Base-by-base conservation (phyloP, 1,140 invertebrate genomes). In the Brachionus koreanus region DNA sequence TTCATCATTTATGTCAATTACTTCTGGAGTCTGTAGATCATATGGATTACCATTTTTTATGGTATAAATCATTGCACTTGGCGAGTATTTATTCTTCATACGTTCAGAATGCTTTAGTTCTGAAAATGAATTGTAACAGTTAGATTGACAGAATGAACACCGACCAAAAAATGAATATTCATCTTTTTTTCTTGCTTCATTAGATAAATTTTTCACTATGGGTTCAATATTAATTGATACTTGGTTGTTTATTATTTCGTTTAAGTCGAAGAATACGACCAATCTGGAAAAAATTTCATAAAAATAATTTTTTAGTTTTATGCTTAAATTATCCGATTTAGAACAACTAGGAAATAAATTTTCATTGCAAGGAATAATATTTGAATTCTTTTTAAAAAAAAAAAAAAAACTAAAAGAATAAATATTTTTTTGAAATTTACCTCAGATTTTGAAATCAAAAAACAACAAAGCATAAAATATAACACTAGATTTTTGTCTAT, bases 331-430 rank as follows among this genome's bases (percentile, higher is more conserved):
- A 13, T 1, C 10, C 6, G 39, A 25, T 74, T 74, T 74, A 10
- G 6, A 46, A 46, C 10, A 46, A 46, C 10, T 74, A 10, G 69
- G 69, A 46, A 74, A 74, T 74, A 74, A 35, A 35, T 46, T 23
- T 46, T 74, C 69, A 74, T 74, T 46, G 1, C 39, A 19, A 9
- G 69, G 69, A 35, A 74, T 29, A 0, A 74, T 46, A 25, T 74
- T 74, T 35, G 69, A 74, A 46, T 74, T 74, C 69, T 74, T 74
- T 25, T 13, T 13, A 46, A 74, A 74, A 25, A 72, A 72, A 19
- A 19, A 5, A 19, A n/a, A 57, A 65, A 10, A 65, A 29, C 1
- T 65, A 33, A 29, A 35, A 33, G 4, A 63, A 12, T 29, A 29
- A 2, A 3, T 65, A 5, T 69, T 69, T 37, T 16, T n/a, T 69